Base-by-base conservation (phyloP, 2,797 vertebrate genomes). In the Sciurus carolinensis region DNA sequence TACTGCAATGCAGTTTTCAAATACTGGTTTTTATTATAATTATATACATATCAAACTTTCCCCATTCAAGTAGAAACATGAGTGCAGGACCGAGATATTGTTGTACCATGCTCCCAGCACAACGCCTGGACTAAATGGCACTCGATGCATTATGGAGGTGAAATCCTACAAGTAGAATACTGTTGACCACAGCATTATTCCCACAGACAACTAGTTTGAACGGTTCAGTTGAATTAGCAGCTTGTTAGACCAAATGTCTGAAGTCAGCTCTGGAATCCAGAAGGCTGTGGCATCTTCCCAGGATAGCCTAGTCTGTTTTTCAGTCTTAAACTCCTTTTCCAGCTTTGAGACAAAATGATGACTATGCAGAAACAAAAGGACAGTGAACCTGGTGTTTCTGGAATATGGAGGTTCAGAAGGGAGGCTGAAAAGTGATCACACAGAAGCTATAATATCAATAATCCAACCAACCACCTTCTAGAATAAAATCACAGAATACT, bases 161-260 rank as follows among this genome's bases (percentile, higher is more conserved):
- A 84, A 94, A 83, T 39, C 20, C 20, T 67, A 28, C 44, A 86
- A 83, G 66, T 72, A 86, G 86, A 81, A 91, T 62, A 50, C n/a
- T 72, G 67, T 15, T 67, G 28, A 92, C 3, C 4, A 77, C 59
- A 80, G 42, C n/a, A 64, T 86, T 83, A 89, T 4, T 66, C 36
- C 44, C 44, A 85, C 15, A 39, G 59, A 80, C 15, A 66, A 88
- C 17, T 42, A 82, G 82, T 22, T 22, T 47, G 77, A 82, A 67
- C 73, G 47, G 12, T 88, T 42, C 92, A 81, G 80, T 1, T 47
- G 26, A 83, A 83, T 80, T 36, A 89, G 72, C 36, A 73, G 3
- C 76, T 47, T 64, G 54, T 90, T n/a, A 95, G 44, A 71, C n/a
- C 76, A 57, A 72, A 87, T 50, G 28, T 95, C 94, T 95, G 69